phyloP scores from a whole-genome alignment of 2,113 vertebrate genomes.

The Centropristis striata region DNA sequence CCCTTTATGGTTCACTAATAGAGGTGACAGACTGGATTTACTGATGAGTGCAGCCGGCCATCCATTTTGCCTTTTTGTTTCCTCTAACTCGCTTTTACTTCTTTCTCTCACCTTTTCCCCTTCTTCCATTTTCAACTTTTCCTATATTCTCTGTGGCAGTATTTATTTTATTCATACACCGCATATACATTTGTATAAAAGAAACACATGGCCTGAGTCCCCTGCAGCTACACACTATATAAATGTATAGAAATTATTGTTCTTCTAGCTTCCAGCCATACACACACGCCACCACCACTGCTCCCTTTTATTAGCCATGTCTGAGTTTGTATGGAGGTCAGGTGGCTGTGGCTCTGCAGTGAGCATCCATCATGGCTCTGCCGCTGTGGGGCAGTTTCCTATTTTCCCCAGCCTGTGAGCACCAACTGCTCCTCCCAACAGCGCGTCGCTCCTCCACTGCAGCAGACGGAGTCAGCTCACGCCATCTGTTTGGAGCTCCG shows the following conservation, averaged over 20 bases:
- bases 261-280: slow-evolving; percentile 1
- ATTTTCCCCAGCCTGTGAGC: slow-evolving; percentile 70
- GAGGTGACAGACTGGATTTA: slow-evolving; percentile 65
- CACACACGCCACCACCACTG: slow-evolving; percentile 7
- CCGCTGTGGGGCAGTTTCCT: slow-evolving; percentile 79
- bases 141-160: not conserved
- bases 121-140: not conserved
- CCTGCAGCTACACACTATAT: not conserved
- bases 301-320: slow-evolving; percentile 62
- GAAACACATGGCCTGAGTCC: slow-evolving; percentile 1
- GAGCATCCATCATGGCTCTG: slow-evolving; percentile 83
- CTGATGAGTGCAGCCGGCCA: slow-evolving; percentile 31
- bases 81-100: not conserved
- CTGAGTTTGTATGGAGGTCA: slow-evolving; percentile 81
- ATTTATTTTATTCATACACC: slow-evolving; percentile 10
- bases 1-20: slow-evolving; percentile 55
- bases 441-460: slow-evolving; percentile 61
- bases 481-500: slow-evolving; percentile 79
- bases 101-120: not conserved
- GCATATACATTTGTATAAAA: slow-evolving; percentile 1
- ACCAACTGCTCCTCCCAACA: slow-evolving; percentile 71
- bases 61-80: slow-evolving; percentile 25
- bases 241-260: slow-evolving; percentile 12
- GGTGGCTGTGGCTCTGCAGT: slow-evolving; percentile 80
- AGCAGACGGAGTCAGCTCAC: slow-evolving; percentile 64